These are phyloP conservation scores for Andrena cerasifolii DNA, from an alignment of 1,140 invertebrate species.

Conservation along the genomic window DNA sequence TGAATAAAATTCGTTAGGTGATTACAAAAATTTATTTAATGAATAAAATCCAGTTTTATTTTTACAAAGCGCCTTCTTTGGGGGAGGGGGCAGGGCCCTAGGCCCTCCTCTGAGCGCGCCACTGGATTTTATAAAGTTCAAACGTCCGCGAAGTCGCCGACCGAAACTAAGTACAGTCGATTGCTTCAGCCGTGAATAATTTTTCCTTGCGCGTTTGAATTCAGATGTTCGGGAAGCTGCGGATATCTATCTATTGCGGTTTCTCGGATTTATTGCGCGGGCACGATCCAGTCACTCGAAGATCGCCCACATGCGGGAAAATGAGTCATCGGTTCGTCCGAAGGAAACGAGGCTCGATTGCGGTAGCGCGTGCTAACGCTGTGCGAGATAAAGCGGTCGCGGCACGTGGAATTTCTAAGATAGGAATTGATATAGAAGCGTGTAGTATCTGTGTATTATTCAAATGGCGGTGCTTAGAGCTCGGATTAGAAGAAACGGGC, in stretches of 20 bases:
- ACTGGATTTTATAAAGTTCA: no score
- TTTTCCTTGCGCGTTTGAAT: neutral
- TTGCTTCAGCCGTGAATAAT: no score
- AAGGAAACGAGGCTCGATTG: slow-evolving; percentile 32
- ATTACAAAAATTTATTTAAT: no score
- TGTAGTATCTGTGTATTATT: slow-evolving; percentile 23
- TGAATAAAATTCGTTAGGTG: no score
- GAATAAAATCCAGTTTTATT: no score
- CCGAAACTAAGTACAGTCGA: no score
- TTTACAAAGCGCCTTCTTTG: no score
- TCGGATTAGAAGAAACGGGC: slow-evolving; percentile 14
- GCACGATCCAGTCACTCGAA: slow-evolving; percentile 11
- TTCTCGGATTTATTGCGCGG: slow-evolving; percentile 15
- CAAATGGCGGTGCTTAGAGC: slow-evolving; percentile 24
- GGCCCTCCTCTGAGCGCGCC: no score
- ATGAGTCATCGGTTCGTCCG: slow-evolving; percentile 32
- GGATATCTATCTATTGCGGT: slow-evolving; percentile 10
- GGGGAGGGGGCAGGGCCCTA: no score
- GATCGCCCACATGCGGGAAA: slow-evolving; percentile 19
- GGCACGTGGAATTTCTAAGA: slow-evolving; percentile 30
- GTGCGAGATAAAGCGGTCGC: neutral
- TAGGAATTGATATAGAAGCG: slow-evolving; percentile 4
- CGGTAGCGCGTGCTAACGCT: slow-evolving; percentile 3
- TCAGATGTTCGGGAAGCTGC: neutral
- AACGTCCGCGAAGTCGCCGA: neutral